These are phyloP conservation scores for Protomyctophum bolini DNA, from an alignment of 2,113 vertebrate genomes.

Conservation along the genomic window DNA sequence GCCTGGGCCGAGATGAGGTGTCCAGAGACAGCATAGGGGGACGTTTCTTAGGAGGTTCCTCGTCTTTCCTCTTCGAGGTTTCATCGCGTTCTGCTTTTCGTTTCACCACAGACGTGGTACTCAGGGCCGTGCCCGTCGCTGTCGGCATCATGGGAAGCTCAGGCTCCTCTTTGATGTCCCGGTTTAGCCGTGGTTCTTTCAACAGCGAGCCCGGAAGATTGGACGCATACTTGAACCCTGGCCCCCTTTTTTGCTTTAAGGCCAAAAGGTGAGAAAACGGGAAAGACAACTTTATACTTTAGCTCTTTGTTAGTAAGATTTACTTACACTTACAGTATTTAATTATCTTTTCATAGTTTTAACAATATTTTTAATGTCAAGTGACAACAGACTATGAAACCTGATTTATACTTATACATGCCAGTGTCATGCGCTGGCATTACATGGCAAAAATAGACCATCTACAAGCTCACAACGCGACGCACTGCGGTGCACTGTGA, in stretches of 20 bases:
- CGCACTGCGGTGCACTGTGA: no score
- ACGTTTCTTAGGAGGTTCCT: slow-evolving; percentile 87
- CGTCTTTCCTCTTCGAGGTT: slow-evolving; percentile 79
- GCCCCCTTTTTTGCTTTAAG: slow-evolving; percentile 99
- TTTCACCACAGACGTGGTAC: slow-evolving; percentile 65
- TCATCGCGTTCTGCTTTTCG: slow-evolving; percentile 89
- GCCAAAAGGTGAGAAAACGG: slow-evolving; percentile 86
- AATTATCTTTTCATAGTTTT: not conserved
- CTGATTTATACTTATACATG: no score
- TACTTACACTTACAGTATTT: not conserved
- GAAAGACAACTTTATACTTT: slow-evolving; percentile 88
- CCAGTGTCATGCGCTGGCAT: no score
- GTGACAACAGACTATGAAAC: no score
- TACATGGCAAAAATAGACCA: no score
- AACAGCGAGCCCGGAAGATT: slow-evolving; percentile 94
- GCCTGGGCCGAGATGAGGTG: slow-evolving; percentile 78
- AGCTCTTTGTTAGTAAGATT: slow-evolving; percentile 35
- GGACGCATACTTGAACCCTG: slow-evolving; percentile 97
- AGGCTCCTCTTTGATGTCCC: slow-evolving; percentile 87
- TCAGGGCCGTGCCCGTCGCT: slow-evolving; percentile 53
- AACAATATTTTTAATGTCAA: no score
- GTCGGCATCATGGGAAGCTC: slow-evolving; percentile 65
- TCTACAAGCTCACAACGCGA: no score
- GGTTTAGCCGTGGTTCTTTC: slow-evolving; percentile 89
- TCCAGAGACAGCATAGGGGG: slow-evolving; percentile 74